A percentile compares a stretch with the other conserved stretches of the same genome.
phyloP scores from a whole-genome alignment of 2,113 vertebrate genomes.

The Neolamprologus devosi region DNA sequence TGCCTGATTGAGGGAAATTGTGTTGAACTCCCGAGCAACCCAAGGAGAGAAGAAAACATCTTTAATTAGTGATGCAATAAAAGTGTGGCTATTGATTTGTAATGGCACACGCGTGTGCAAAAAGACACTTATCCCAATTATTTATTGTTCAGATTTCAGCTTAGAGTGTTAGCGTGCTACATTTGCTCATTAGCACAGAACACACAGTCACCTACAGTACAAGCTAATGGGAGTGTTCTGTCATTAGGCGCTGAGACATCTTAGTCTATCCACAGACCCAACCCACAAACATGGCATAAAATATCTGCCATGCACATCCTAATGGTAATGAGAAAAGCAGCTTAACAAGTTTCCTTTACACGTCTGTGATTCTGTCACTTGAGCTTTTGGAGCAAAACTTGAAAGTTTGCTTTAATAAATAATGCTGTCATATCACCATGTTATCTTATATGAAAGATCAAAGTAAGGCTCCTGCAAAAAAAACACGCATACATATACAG shows the following conservation, averaged over 20 bases:
- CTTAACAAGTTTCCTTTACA: neutral
- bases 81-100: slow-evolving; percentile 46
- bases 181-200: neutral
- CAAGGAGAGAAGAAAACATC: slow-evolving; percentile 32
- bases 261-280: neutral
- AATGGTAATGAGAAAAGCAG: neutral
- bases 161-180: neutral
- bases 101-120: neutral
- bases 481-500: neutral
- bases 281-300: neutral
- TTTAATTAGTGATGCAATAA: slow-evolving; percentile 42
- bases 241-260: neutral
- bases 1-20: slow-evolving; percentile 53
- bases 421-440: neutral
- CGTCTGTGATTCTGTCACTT: neutral
- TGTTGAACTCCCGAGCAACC: slow-evolving; percentile 50
- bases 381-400: neutral
- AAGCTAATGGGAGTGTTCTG: neutral
- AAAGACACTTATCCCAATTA: slow-evolving; percentile 1
- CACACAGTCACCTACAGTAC: neutral
- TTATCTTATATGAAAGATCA: neutral
- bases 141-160: neutral
- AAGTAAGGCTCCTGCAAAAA: neutral
- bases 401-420: slow-evolving; percentile 13
- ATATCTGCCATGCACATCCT: neutral